phyloP scores from a whole-genome alignment of 2,888 invertebrate species.

The Glomeris marginata region DNA sequence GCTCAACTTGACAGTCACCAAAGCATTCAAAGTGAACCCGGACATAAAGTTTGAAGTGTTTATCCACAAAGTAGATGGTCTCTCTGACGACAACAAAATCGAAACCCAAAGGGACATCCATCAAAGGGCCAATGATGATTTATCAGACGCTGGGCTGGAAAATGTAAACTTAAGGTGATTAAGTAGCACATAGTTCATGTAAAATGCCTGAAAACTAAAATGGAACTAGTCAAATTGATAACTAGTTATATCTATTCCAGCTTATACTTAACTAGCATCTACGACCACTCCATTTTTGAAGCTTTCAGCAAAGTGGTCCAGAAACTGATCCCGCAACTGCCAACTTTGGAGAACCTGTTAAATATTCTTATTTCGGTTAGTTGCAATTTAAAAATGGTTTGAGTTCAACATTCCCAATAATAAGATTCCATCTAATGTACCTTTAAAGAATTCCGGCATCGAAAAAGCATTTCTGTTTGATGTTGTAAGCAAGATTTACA shows the following conservation, averaged over 20 bases:
- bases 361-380: constrained; percentile 94
- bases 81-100: constrained; percentile 98
- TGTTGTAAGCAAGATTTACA: constrained; percentile 84
- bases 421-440: background rate
- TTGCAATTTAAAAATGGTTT: too few species aligned
- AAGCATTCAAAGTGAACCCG: constrained; percentile 89
- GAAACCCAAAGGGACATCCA: constrained; percentile 98
- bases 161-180: constrained; percentile 53
- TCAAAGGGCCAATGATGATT: constrained; percentile 87
- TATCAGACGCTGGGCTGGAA: constrained; percentile 67
- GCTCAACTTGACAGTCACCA: constrained; percentile 80
- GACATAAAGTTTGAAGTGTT: constrained; percentile 95
- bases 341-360: constrained; percentile 89
- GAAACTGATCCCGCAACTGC: constrained; percentile 92
- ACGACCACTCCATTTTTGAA: constrained; percentile 99
- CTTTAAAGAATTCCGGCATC: constrained; percentile 82
- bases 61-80: constrained; percentile 98
- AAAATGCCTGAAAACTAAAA: too few species aligned
- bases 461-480: constrained; percentile 99
- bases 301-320: constrained; percentile 99
- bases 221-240: background rate
- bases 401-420: too few species aligned
- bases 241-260: constrained; percentile 34
- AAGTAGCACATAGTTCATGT: too few species aligned
- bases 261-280: constrained; percentile 96